Evolutionary conservation across 2,113 vertebrate genomes (phyloP).

Genomic region (Glaucidium brasilianum): DNA sequence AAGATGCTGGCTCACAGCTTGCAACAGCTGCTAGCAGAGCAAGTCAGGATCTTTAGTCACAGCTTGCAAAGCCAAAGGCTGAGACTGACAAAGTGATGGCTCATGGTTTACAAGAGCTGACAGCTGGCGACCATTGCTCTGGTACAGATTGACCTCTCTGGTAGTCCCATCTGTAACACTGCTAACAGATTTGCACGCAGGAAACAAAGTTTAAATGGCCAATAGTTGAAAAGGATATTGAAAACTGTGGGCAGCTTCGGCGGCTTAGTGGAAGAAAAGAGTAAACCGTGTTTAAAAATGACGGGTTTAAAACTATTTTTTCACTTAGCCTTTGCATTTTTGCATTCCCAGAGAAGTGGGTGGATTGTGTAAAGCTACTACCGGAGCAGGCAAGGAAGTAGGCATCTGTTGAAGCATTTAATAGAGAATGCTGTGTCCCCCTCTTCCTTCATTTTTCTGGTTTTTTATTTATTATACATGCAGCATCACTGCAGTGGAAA

Average conservation of each 20-base stretch:
- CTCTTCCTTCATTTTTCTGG: background rate
- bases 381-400: background rate
- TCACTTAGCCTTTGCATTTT: background rate
- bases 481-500: background rate
- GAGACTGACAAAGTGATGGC: background rate
- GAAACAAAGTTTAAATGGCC: too few relatives aligned
- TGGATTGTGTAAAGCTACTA: background rate
- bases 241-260: fast-evolving
- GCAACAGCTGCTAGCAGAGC: constrained; percentile 8
- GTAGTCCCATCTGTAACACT: background rate
- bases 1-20: constrained; percentile 31
- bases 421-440: background rate
- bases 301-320: background rate
- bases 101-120: background rate
- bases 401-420: background rate
- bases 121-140: background rate
- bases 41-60: background rate
- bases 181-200: background rate
- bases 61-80: background rate
- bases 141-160: background rate
- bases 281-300: background rate
- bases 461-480: too few relatives aligned
- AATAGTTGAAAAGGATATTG: background rate
- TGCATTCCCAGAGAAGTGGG: background rate
- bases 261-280: background rate